Base-by-base conservation (phyloP, 2,113 vertebrate genomes). In the Myanophis thanlyinensis region DNA sequence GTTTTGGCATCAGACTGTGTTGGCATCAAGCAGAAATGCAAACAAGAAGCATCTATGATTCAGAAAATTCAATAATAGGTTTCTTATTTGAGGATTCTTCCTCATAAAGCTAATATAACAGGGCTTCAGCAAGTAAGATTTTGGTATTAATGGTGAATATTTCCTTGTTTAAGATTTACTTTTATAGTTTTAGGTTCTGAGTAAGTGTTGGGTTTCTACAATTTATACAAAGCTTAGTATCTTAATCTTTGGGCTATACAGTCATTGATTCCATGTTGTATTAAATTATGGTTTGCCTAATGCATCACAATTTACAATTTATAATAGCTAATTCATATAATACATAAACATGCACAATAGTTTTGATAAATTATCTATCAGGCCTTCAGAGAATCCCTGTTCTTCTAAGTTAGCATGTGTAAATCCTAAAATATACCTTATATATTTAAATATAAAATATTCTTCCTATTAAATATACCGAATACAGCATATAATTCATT, bases 1-100 rank as follows among this genome's bases (percentile, higher is more conserved):
- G 88, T 62, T 92, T 27, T 80, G 49, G 48, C 40, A 52, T 84
- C 87, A 92, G 53, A 89, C 27, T 92, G 91, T 85, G 91, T 92
- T 87, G 73, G 44, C 86, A 53, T 27, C 46, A 87, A 67, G 40
- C 35, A 52, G 35, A 59, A 25, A 92, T 40, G 52, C 52, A 88
- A 88, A 92, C 62, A 54, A 89, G 59, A 8, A 46, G 27, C 59
- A 47, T 53, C 3, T 12, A 23, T 15, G 52, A 22, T 40, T 15
- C 62, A 84, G 56, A 27, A 91, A 87, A 80, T 40, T 18, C 35
- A 80, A 85, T 20, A 62, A 30, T 56, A 51, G 15, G 47, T 51
- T 23, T 88, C 49, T 53, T 40, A 80, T 27, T 2, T 52, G n/a
- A 46, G 48, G 15, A 40, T 15, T 23, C n/a, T 30, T 59, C 56